These are phyloP conservation scores for Phymastichus coffea DNA, from an alignment of 1,140 invertebrate genomes.

Conservation along the genomic window DNA sequence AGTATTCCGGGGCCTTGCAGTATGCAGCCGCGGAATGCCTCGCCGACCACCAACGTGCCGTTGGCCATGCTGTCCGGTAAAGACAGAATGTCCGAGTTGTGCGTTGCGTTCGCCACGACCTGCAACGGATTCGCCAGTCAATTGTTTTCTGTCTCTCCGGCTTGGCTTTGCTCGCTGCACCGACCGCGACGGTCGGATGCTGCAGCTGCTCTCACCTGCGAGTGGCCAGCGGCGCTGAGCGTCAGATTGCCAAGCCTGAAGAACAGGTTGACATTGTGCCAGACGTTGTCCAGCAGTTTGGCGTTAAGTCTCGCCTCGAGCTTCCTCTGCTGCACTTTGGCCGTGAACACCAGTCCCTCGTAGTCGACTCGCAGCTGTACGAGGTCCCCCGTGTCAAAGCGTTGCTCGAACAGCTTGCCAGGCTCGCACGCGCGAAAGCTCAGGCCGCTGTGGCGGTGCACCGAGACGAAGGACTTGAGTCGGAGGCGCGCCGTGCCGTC, in stretches of 20 bases:
- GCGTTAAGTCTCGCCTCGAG: slow-evolving; percentile 66
- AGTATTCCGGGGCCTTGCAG: slow-evolving; percentile 79
- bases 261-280: slow-evolving; percentile 75
- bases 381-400: slow-evolving; percentile 65
- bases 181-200: too few relatives aligned
- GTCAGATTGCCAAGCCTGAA: slow-evolving; percentile 68
- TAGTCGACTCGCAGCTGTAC: slow-evolving; percentile 66
- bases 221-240: slow-evolving; percentile 60
- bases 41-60: slow-evolving; percentile 72
- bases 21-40: slow-evolving; percentile 79
- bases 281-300: slow-evolving; percentile 73
- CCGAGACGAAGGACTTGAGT: slow-evolving; percentile 67
- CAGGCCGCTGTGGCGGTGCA: slow-evolving; percentile 74
- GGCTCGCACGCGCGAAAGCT: slow-evolving; percentile 79
- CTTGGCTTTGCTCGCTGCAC: too few relatives aligned
- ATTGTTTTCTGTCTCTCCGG: too few relatives aligned
- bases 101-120: slow-evolving; percentile 77
- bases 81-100: slow-evolving; percentile 71
- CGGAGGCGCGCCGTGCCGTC: slow-evolving; percentile 75
- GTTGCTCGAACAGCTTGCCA: slow-evolving; percentile 73
- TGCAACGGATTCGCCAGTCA: too few relatives aligned
- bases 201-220: too few relatives aligned
- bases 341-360: slow-evolving; percentile 68
- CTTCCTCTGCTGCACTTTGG: slow-evolving; percentile 57
- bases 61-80: slow-evolving; percentile 61